phyloP scores from a whole-genome alignment of 2,888 invertebrate species.

The Drosophila fungiperda region DNA sequence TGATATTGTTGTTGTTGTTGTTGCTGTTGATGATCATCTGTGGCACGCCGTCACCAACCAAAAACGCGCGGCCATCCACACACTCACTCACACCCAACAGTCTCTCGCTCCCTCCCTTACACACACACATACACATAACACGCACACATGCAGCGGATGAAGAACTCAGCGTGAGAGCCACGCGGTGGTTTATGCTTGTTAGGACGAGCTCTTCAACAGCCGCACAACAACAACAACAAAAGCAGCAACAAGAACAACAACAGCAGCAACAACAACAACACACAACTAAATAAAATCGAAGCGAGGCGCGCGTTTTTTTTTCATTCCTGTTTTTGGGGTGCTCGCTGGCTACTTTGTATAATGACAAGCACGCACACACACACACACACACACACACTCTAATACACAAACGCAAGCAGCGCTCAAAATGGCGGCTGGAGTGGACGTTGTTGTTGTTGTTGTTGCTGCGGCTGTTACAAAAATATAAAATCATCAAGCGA shows the following conservation, averaged over 20 bases:
- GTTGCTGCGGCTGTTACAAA: conserved; percentile 55
- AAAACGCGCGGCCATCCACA: conserved; percentile 75
- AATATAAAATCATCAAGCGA: conserved; percentile 57
- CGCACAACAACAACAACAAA: conserved; percentile 35
- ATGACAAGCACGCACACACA: conserved; percentile 27
- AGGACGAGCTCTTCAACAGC: conserved; percentile 63
- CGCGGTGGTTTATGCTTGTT: conserved; percentile 69
- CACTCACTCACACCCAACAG: conserved; percentile 56
- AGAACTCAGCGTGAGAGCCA: conserved; percentile 58
- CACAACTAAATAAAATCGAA: conserved; percentile 31
- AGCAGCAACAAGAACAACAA: conserved; percentile 17
- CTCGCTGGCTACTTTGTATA: conserved; percentile 58
- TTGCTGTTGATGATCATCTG: conserved; percentile 69
- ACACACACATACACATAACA: conserved; percentile 11
- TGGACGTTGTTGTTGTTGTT: conserved; percentile 26
- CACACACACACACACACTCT: conserved; percentile 2
- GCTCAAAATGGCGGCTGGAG: conserved; percentile 51
- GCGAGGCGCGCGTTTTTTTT: conserved; percentile 46
- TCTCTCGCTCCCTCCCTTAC: conserved; percentile 6
- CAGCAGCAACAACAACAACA: conserved; percentile 37
- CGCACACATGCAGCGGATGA: conserved; percentile 5
- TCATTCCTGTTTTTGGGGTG: conserved; percentile 50
- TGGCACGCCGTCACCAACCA: conserved; percentile 76
- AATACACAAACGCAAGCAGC: neutral
- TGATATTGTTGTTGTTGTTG: conserved; percentile 25